A percentile compares a stretch with the other conserved stretches of the same genome.
phyloP scores from a whole-genome alignment of 2,888 invertebrate species.

The Hirtodrosophila alboralis region DNA sequence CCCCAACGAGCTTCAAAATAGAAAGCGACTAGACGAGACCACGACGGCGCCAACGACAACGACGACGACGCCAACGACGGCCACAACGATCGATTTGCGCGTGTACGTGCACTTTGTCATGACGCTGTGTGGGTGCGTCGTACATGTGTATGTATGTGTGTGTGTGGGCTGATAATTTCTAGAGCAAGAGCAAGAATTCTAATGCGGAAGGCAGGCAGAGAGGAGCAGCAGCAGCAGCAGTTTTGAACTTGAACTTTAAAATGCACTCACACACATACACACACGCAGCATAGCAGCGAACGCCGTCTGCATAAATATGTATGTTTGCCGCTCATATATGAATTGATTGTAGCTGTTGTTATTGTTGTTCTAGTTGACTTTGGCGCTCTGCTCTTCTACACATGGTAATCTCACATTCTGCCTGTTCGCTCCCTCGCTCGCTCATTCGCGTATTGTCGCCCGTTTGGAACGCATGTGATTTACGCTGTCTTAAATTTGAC shows the following conservation, averaged over 20 bases:
- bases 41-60: constrained; percentile 17
- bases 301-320: constrained; percentile 36
- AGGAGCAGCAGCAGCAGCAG: constrained; percentile 29
- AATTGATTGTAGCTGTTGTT: constrained; percentile 39
- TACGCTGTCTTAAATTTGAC: constrained; percentile 33
- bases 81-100: constrained; percentile 35
- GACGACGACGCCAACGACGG: constrained; percentile 12
- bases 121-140: constrained; percentile 37
- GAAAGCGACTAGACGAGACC: constrained; percentile 62
- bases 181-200: constrained; percentile 58
- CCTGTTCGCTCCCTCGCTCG: constrained; percentile 1
- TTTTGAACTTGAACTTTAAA: constrained; percentile 83
- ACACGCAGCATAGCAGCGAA: constrained; percentile 20
- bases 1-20: constrained; percentile 50
- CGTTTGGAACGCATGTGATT: constrained; percentile 39
- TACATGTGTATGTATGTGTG: constrained; percentile 11
- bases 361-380: constrained; percentile 10
- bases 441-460: constrained; percentile 52
- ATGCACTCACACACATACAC: constrained; percentile 51
- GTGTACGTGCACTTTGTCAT: constrained; percentile 68
- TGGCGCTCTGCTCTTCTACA: constrained; percentile 20
- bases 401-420: too few species aligned
- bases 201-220: constrained; percentile 46
- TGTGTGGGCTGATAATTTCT: constrained; percentile 15
- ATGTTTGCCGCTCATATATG: constrained; percentile 17